Evolutionary conservation across 2,797 vertebrate genomes (phyloP).

Genomic region (Chaenodraco wilsoni): DNA sequence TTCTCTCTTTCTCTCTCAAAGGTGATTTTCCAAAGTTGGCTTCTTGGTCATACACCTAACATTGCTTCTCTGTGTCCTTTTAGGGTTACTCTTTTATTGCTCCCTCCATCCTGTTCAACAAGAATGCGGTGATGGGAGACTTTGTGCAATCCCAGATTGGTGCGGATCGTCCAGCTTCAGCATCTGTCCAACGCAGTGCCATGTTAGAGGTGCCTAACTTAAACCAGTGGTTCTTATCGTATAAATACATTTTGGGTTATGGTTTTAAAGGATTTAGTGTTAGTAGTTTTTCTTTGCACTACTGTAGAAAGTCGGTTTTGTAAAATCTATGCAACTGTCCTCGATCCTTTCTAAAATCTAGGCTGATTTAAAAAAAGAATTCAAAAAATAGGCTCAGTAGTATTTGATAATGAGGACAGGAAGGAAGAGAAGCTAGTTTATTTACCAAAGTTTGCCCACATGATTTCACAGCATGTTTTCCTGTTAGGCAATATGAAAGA

Average conservation of each 20-base stretch:
- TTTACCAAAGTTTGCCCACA: no score
- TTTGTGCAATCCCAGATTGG: slow-evolving; percentile 82
- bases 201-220: slow-evolving; percentile 87
- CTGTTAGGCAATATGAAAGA: neutral
- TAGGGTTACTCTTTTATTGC: slow-evolving; percentile 95
- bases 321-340: neutral
- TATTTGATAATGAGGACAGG: no score
- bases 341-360: neutral
- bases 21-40: neutral
- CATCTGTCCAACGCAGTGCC: slow-evolving; percentile 90
- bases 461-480: neutral
- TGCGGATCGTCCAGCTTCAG: slow-evolving; percentile 87
- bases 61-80: slow-evolving; percentile 23
- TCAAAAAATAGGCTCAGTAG: no score
- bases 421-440: no score
- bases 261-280: neutral
- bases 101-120: slow-evolving; percentile 93
- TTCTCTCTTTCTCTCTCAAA: neutral
- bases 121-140: slow-evolving; percentile 90
- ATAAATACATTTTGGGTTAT: neutral
- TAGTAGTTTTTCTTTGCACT: neutral
- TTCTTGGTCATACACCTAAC: neutral
- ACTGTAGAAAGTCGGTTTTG: neutral
- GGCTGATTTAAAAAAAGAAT: neutral
- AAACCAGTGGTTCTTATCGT: neutral